Evolutionary conservation across 2,797 vertebrate species (phyloP).

Genomic region (Oreochromis grahami): DNA sequence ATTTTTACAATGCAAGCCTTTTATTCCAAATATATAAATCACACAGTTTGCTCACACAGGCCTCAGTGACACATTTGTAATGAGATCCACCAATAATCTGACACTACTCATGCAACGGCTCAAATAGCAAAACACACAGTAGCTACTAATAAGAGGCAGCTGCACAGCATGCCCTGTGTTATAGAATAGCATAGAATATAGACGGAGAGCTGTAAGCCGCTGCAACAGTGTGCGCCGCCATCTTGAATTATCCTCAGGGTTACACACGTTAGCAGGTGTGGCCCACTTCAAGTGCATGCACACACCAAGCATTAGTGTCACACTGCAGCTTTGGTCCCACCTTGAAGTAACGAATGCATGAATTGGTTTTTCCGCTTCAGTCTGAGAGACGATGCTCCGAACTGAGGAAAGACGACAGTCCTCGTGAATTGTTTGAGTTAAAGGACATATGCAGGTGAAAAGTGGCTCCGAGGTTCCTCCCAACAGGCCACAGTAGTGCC

Average conservation of each 20-base stretch:
- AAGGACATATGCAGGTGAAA: background rate
- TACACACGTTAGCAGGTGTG: background rate
- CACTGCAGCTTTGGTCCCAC: background rate
- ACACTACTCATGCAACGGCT: background rate
- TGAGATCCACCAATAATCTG: background rate
- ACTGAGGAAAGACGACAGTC: rapidly evolving
- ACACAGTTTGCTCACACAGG: background rate
- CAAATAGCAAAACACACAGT: background rate
- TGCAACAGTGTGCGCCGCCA: too few species aligned
- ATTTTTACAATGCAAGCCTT: background rate
- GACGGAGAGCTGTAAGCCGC: too few species aligned
- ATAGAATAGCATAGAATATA: too few species aligned
- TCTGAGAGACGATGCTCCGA: rapidly evolving
- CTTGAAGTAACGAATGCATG: background rate
- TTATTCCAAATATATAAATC: background rate
- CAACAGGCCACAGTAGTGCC: background rate
- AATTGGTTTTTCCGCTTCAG: background rate
- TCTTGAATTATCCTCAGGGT: background rate
- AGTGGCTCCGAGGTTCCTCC: background rate
- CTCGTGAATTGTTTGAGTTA: background rate
- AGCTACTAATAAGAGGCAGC: too few species aligned
- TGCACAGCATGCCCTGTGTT: background rate
- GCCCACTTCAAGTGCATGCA: background rate
- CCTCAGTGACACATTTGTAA: background rate
- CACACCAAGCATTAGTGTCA: background rate